Conservation (phyloP, 2,797 vertebrate species). For the Jordanella pulchra region DNA sequence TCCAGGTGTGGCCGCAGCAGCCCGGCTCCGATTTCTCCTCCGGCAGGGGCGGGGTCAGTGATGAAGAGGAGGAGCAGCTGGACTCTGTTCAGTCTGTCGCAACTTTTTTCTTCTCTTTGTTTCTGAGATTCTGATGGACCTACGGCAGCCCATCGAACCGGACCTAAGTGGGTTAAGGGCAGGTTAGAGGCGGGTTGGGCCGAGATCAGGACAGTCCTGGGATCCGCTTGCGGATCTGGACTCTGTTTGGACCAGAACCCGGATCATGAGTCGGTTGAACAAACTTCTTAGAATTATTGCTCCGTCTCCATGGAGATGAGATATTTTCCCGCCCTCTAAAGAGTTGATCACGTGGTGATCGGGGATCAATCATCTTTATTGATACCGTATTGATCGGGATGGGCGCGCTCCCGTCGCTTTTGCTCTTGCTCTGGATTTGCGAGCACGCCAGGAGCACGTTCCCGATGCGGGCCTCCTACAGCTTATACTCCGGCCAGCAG, state of each 20-base stretch:
- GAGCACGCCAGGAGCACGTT: slow-evolving; percentile 58
- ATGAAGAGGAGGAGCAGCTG: slow-evolving; percentile 69
- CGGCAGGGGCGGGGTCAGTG: slow-evolving; percentile 50
- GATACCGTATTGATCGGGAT: slow-evolving; percentile 50
- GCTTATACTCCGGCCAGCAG: slow-evolving; percentile 56
- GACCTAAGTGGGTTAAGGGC: background rate
- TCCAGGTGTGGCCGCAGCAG: slow-evolving; percentile 43
- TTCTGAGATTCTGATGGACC: slow-evolving; percentile 45
- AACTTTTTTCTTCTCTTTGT: slow-evolving; percentile 68
- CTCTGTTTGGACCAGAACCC: slow-evolving; percentile 12
- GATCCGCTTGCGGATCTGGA: background rate
- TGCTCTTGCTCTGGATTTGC: slow-evolving; percentile 59
- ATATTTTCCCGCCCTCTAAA: slow-evolving; percentile 22
- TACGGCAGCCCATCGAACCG: slow-evolving; percentile 1
- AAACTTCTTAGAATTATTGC: background rate
- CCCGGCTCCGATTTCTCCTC: slow-evolving; percentile 54
- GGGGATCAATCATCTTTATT: slow-evolving; percentile 14
- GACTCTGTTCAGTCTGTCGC: slow-evolving; percentile 57
- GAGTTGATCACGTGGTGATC: slow-evolving; percentile 4
- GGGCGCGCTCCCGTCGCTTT: slow-evolving; percentile 44
- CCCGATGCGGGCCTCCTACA: slow-evolving; percentile 60
- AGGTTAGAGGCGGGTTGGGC: background rate
- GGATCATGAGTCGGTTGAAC: background rate
- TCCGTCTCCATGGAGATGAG: slow-evolving; percentile 39
- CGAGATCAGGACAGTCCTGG: background rate